Conservation (phyloP, 2,888 invertebrate species). For the Drosophila fungiperda region DNA sequence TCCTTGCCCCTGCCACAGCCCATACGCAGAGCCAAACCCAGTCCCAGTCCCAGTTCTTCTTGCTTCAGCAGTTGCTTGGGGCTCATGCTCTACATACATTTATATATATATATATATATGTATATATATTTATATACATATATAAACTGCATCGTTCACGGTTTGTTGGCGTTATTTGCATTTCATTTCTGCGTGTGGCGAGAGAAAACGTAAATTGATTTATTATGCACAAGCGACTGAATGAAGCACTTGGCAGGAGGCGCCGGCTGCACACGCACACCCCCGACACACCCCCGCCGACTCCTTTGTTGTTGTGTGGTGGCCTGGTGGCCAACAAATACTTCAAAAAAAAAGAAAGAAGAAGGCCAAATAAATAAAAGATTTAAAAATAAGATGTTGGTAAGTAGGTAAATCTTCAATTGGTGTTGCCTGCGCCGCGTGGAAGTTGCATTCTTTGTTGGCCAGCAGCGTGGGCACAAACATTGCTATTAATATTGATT, state of each 20-base stretch:
- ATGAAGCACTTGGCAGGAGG: slow-evolving; percentile 54
- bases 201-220: slow-evolving; percentile 77
- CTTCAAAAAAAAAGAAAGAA: slow-evolving; percentile 11
- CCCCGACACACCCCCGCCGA: background rate
- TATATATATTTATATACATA: background rate
- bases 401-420: slow-evolving; percentile 59
- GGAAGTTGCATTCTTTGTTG: slow-evolving; percentile 42
- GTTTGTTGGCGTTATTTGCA: slow-evolving; percentile 77
- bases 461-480: slow-evolving; percentile 53
- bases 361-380: background rate
- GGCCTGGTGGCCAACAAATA: slow-evolving; percentile 30
- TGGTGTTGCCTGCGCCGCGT: slow-evolving; percentile 43
- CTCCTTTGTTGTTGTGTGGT: background rate
- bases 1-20: slow-evolving; percentile 8
- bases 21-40: no score
- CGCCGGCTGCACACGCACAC: slow-evolving; percentile 29
- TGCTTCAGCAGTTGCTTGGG: slow-evolving; percentile 5
- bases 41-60: background rate
- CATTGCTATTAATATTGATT: slow-evolving; percentile 74
- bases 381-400: slow-evolving; percentile 19
- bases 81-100: slow-evolving; percentile 11
- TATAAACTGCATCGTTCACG: slow-evolving; percentile 60
- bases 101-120: background rate
- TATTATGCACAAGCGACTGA: slow-evolving; percentile 76
- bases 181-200: slow-evolving; percentile 70